Evolutionary conservation across 2,888 invertebrate genomes (phyloP).

Genomic region (Calameuta pallipes): DNA sequence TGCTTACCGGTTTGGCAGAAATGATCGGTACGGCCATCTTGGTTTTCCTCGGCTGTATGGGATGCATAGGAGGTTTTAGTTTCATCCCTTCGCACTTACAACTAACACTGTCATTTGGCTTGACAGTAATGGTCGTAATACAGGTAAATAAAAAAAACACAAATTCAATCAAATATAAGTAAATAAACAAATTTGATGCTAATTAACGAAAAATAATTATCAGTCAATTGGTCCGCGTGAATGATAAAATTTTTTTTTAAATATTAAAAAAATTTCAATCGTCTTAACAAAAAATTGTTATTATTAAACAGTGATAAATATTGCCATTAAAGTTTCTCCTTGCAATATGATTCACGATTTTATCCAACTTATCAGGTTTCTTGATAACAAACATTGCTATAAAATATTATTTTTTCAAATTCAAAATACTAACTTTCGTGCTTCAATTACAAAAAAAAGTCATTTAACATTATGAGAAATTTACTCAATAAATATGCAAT

Average conservation of each 20-base stretch:
- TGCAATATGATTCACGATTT: too few relatives aligned
- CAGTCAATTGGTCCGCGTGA: background rate
- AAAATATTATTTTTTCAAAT: background rate
- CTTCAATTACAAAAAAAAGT: background rate
- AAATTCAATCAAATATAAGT: slow-evolving; percentile 18
- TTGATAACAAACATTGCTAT: background rate
- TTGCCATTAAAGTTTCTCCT: too few relatives aligned
- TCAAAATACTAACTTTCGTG: background rate
- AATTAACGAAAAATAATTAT: background rate
- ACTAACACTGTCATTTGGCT: slow-evolving; percentile 59
- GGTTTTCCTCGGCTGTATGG: slow-evolving; percentile 62
- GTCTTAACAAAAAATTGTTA: too few relatives aligned
- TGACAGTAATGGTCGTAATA: slow-evolving; percentile 61
- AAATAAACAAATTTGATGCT: background rate
- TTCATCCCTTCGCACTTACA: slow-evolving; percentile 49
- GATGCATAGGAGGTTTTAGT: slow-evolving; percentile 49
- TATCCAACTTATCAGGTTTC: too few relatives aligned
- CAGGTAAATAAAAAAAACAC: slow-evolving; percentile 50
- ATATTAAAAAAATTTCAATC: too few relatives aligned
- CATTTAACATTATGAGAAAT: too few relatives aligned
- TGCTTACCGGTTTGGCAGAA: slow-evolving; percentile 57
- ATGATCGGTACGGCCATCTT: slow-evolving; percentile 59
- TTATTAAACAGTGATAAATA: too few relatives aligned
- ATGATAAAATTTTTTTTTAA: background rate
- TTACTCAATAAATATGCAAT: too few relatives aligned